These are phyloP conservation scores for Abscondita cerata DNA, from an alignment of 2,888 invertebrate species.

Conservation along the genomic window DNA sequence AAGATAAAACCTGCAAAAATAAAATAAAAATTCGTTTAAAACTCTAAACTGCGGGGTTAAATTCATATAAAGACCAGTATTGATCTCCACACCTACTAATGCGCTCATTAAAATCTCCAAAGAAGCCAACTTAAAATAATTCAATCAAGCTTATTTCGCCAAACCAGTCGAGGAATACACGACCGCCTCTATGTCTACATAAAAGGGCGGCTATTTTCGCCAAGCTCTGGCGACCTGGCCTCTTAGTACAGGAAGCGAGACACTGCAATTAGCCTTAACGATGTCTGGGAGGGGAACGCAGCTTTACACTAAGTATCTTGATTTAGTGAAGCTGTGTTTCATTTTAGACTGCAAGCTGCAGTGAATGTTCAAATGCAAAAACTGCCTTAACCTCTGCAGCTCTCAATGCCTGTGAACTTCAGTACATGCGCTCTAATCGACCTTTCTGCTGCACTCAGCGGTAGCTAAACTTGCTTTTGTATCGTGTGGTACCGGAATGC, in stretches of 20 bases:
- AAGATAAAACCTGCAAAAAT: too few relatives aligned
- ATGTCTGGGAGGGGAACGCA: conserved; percentile 62
- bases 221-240: conserved; percentile 5
- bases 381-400: too few relatives aligned
- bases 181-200: too few relatives aligned
- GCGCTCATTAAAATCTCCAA: too few relatives aligned
- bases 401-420: conserved; percentile 84
- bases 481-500: conserved; percentile 67
- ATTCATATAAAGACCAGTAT: too few relatives aligned
- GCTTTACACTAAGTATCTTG: conserved; percentile 89
- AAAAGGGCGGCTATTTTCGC: too few relatives aligned
- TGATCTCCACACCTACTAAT: too few relatives aligned
- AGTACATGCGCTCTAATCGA: conserved; percentile 91
- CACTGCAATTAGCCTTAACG: conserved; percentile 39
- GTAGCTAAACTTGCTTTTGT: conserved; percentile 96
- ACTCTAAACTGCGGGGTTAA: too few relatives aligned
- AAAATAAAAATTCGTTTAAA: too few relatives aligned
- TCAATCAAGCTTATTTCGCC: too few relatives aligned
- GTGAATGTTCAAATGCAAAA: conserved; percentile 76
- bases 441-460: conserved; percentile 92
- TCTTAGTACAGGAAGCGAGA: conserved; percentile 21
- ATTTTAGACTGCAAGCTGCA: conserved; percentile 87
- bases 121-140: too few relatives aligned
- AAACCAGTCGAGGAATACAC: too few relatives aligned
- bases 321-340: conserved; percentile 89